Conservation (phyloP, 2,113 vertebrate species). For the Tapirus terrestris region DNA sequence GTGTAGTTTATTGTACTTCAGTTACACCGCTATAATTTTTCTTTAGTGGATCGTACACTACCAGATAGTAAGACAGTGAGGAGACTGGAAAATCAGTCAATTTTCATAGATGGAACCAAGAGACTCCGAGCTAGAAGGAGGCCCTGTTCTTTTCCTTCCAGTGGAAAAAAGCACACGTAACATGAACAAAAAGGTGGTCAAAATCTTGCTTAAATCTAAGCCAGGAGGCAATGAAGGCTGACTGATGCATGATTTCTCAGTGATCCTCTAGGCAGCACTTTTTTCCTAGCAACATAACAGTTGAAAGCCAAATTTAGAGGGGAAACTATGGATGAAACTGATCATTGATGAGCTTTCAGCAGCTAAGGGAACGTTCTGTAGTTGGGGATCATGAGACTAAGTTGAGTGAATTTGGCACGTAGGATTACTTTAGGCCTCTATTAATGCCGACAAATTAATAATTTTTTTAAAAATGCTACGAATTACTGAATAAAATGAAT, state of each 20-base stretch:
- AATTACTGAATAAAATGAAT: slow-evolving; percentile 11
- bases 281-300: not conserved
- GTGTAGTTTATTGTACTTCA: not conserved
- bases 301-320: not conserved
- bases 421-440: not conserved
- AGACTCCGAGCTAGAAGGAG: not conserved
- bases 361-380: not conserved
- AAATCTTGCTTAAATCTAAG: slow-evolving; percentile 33
- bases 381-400: not conserved
- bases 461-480: not conserved
- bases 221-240: slow-evolving; percentile 26
- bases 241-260: not conserved
- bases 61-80: not conserved
- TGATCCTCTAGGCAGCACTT: not conserved
- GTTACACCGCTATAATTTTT: not conserved
- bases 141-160: not conserved
- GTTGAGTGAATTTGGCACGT: not conserved
- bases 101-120: not conserved
- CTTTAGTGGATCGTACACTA: not conserved
- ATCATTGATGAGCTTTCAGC: not conserved
- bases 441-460: not conserved
- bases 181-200: not conserved
- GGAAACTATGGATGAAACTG: not conserved
- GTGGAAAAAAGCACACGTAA: not conserved
- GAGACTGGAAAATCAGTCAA: not conserved